Conservation (phyloP, 1,140 invertebrate species). For the Cydia splendana region DNA sequence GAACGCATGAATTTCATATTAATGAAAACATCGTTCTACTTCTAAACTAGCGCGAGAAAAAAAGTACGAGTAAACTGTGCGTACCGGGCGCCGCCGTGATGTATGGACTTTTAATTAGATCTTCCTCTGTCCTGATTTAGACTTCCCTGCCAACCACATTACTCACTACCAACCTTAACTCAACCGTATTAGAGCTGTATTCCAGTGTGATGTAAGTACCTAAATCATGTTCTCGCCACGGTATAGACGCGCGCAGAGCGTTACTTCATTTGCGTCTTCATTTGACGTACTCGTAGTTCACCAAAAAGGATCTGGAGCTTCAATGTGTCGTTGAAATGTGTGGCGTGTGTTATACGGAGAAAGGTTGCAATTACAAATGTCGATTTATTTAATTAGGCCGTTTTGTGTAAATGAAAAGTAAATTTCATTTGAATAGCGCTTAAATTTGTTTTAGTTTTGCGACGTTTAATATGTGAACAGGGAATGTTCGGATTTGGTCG, state of each 20-base stretch:
- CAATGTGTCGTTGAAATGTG: background rate
- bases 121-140: constrained; percentile 56
- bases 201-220: background rate
- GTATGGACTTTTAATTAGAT: constrained; percentile 74
- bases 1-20: background rate
- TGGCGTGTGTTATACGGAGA: background rate
- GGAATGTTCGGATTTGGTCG: background rate
- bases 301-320: background rate
- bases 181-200: background rate
- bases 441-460: constrained; percentile 13
- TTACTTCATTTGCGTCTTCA: constrained; percentile 19
- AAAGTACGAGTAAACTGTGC: background rate
- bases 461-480: background rate
- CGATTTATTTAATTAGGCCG: background rate
- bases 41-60: background rate
- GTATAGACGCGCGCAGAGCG: background rate
- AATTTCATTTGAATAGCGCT: background rate
- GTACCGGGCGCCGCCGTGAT: constrained; percentile 56
- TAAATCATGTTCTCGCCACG: background rate
- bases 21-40: background rate
- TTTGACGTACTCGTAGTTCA: background rate
- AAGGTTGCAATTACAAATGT: background rate
- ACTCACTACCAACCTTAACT: background rate
- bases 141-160: constrained; percentile 8
- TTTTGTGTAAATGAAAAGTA: background rate